Evolutionary conservation across 2,797 vertebrate genomes (phyloP), one percentile per base, ranked within the genome.

Genomic region (Clarias fuscus): DNA sequence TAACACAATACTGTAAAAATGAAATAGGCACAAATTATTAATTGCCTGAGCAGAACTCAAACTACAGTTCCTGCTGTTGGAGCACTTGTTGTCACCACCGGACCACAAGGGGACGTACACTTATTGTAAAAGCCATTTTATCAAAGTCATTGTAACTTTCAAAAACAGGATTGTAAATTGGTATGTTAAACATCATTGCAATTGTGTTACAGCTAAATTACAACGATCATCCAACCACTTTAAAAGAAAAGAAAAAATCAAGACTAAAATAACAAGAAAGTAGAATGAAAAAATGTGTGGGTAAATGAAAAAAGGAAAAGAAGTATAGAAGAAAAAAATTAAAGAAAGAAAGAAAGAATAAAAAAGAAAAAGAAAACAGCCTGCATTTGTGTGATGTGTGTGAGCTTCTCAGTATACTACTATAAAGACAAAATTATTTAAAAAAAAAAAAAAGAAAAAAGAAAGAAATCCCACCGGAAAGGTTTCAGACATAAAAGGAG

Each of bases 391-490:
- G 22, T 24, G 7, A 13, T 13, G 20, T 73, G 71, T 24, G 40
- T n/a, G 5, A 33, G 37, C 67, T 81, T 81, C 37, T 67, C 61
- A 18, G 24, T 81, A 65, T 65, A 67, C 67, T 81, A 65, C 79
- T 40, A n/a, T 62, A 53, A 81, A 81, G 79, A 65, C 78, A 48
- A 64, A 43, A 81, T 37, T 62, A 81, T 24, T 20, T 14, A 24
- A 17, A 73, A 70, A 70, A 70, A 65, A 24, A 17, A 73, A 70
- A 70, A 70, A 65, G n/a, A 68, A 77, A 75, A 37, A 62, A 81
- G 27, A 81, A 27, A 27, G 62, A 48, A 65, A 82, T 82, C 79
- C 79, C 79, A 67, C n/a, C 6, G 79, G 79, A 67, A 67, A 30
- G n/a, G 40, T 67, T 67, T 67, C 62, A 5, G n/a, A 43, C 13